Base-by-base conservation (phyloP, 2,797 vertebrate species). In the Girardinus metallicus region DNA sequence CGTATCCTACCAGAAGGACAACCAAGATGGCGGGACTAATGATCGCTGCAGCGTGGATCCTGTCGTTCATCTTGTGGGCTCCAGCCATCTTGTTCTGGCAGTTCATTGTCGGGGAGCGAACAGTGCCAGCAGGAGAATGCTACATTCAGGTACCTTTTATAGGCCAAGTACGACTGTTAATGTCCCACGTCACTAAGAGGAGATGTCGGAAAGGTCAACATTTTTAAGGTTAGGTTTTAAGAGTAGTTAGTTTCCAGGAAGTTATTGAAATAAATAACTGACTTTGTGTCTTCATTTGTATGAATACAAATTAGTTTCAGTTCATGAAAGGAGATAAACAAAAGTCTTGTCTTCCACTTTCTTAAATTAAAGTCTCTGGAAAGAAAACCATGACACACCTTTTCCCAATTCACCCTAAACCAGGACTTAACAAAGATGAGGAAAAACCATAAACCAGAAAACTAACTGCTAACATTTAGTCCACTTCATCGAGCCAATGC, bases 11-110 rank as follows among this genome's bases (percentile, higher is more conserved):
- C 41, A 96, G 98, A 80, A 95, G 99, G 91, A 99, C 99, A 62
- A 99, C 97, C n/a, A 99, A 99, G 95, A 99, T 98, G 98, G 99
- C 99, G 0, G 99, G 99, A 49, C 87, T 99, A 77, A 99, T 99
- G 98, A 99, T 96, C 0, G 96, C 96, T 0, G 95, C 93, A 0
- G 96, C 96, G 0, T 96, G 96, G 96, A 95, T 96, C 85, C 94
- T 99, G 83, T 99, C 98, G n/a, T 99, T 99, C 76, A 95, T 99
- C 90, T 95, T 99, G 84, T 99, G 98, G 98, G 98, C 97, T 1
- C 98, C 98, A 0, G 98, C 98, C 85, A 99, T 99, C 93, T 93
- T 99, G 79, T 99, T 99, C 93, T 99, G 96, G 96, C 96, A 96
- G 93, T 96, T 96, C 81, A 95, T 96, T 16, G 95, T 95, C 5